Evolutionary conservation across 2,113 vertebrate species (phyloP).

Genomic region (Podocnemis expansa): DNA sequence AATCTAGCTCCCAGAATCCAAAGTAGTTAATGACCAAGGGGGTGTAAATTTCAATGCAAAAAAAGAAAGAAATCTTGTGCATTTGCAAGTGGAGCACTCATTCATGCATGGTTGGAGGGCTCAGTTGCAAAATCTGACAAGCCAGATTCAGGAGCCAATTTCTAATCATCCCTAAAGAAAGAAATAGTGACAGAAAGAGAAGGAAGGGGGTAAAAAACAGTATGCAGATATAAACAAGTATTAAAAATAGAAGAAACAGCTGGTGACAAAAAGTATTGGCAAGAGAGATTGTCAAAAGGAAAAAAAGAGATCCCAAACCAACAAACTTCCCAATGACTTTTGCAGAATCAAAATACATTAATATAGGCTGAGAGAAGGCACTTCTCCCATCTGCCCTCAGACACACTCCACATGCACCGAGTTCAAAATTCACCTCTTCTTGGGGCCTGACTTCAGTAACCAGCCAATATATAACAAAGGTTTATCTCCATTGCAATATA

Average conservation of each 20-base stretch:
- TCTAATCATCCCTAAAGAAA: not conserved
- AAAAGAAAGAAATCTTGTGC: not conserved
- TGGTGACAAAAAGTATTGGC: not conserved
- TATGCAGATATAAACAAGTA: too few relatives aligned
- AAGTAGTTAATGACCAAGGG: not conserved
- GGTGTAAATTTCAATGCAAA: not conserved
- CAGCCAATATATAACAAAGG: not conserved
- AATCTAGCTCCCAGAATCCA: not conserved
- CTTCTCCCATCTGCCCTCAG: not conserved
- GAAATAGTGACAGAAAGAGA: not conserved
- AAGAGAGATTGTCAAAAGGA: not conserved
- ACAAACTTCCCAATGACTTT: not conserved
- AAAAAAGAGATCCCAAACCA: not conserved
- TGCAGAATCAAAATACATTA: not conserved
- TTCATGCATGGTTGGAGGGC: not conserved
- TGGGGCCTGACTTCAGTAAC: not conserved
- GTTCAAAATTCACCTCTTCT: rapidly evolving
- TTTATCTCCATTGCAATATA: too few relatives aligned
- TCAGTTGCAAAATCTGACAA: not conserved
- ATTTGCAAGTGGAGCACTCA: not conserved
- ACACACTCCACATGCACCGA: rapidly evolving
- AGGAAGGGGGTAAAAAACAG: too few relatives aligned
- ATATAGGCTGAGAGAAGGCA: not conserved
- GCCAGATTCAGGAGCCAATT: not conserved
- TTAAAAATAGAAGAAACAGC: not conserved